Evolutionary conservation across 1,140 invertebrate species (phyloP).

Genomic region (Brachionus asplanchnoidis): DNA sequence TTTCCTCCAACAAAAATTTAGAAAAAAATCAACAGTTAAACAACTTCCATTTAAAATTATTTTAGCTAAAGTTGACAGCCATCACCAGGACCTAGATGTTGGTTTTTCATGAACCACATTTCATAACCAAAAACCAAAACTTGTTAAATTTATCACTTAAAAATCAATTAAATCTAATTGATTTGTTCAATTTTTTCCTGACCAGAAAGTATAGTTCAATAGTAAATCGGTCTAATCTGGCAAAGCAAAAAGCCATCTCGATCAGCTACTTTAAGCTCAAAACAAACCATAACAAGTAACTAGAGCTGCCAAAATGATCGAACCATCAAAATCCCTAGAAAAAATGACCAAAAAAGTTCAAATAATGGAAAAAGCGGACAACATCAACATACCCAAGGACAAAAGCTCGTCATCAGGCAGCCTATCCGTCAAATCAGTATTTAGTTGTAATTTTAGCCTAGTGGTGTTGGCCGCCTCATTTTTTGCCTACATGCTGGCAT

Average conservation of each 20-base stretch:
- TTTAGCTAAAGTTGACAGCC: background rate
- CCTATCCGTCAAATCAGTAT: background rate
- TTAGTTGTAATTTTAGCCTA: constrained; percentile 7
- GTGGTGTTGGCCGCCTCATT: constrained; percentile 22
- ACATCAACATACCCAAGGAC: background rate
- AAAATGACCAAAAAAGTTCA: background rate
- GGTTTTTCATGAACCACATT: constrained; percentile 39
- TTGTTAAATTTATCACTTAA: background rate
- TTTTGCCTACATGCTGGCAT: constrained; percentile 31
- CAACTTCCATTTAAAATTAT: background rate
- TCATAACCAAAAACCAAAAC: background rate
- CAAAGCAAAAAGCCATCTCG: background rate
- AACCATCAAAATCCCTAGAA: background rate
- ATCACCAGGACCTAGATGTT: background rate
- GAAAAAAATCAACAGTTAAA: background rate
- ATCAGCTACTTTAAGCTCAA: background rate
- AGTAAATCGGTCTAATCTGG: background rate
- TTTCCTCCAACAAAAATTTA: background rate
- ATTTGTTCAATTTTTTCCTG: constrained; percentile 12
- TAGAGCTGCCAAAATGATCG: background rate
- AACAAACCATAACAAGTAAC: constrained; percentile 22
- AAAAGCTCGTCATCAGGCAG: background rate
- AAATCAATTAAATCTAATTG: constrained; percentile 38
- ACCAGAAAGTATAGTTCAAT: background rate
- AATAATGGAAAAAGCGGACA: background rate